Base-by-base conservation (phyloP, 2,797 vertebrate species). In the Trematomus bernacchii region DNA sequence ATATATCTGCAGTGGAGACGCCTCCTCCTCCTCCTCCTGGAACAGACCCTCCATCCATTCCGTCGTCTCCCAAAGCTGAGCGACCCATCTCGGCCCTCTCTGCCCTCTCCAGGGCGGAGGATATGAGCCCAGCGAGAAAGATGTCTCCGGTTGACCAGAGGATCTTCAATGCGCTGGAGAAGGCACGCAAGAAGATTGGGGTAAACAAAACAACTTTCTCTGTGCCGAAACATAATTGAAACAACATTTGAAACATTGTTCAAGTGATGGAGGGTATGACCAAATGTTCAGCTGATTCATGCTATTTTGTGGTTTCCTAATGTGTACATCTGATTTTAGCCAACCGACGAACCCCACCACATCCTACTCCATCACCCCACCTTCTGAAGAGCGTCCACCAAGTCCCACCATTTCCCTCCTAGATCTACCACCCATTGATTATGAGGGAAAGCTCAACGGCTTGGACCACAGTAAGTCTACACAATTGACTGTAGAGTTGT, bases 161-260 rank as follows among this genome's bases (percentile, higher is more conserved):
- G 76, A 79, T 95, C 59, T 65, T 94, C 10, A 87, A 58, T 0
- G 91, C 94, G 68, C 82, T 96, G 71, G 91, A 95, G 79, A 95
- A 93, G 59, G 91, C 92, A 1, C 91, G 90, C 62, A 93, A 3
- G 60, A 95, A 94, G 89, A 7, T 23, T 66, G 71, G 74, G 74
- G 85, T 92, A 65, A 61, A 65, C 51, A 44, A 30, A 55, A 53
- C 19, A 67, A n/a, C 13, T 2, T 16, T 19, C n/a, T 46, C 37
- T 3, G 1, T 6, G 10, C 14, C 58, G 47, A 13, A 14, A 10
- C 4, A 12, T 43, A 13, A 3, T 21, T 15, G 13, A 42, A 48
- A 1, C 46, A 61, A 2, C 3, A 23, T 15, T 15, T 57, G n/a
- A 0, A 63, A 59, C 18, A 37, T n/a, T 52, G 15, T 27, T 40